A percentile compares a stretch with the other conserved stretches of the same genome.
These are phyloP conservation scores for Eugnorisma glareosa DNA, from an alignment of 2,888 invertebrate species.

Conservation along the genomic window DNA sequence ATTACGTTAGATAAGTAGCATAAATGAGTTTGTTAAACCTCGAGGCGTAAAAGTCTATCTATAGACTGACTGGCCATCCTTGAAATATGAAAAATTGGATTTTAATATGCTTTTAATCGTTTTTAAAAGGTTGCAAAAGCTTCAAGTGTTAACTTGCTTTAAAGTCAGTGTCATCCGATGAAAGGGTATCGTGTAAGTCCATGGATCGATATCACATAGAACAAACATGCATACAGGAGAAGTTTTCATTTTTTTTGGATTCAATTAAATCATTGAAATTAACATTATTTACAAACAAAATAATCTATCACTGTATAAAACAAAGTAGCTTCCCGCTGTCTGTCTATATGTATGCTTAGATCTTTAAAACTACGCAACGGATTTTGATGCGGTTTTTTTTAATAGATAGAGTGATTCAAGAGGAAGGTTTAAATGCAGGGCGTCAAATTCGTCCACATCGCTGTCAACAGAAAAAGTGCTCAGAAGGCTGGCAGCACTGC, in stretches of 20 bases:
- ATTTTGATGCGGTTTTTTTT: too few relatives aligned
- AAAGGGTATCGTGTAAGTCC: background rate
- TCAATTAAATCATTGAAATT: background rate
- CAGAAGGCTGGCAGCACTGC: too few relatives aligned
- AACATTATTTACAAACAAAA: too few relatives aligned
- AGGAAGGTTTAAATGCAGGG: too few relatives aligned
- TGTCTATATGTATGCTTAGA: too few relatives aligned
- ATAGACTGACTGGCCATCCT: background rate
- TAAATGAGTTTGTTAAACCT: constrained; percentile 5
- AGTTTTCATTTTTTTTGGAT: background rate
- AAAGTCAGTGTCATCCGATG: constrained; percentile 30
- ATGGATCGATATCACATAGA: background rate
- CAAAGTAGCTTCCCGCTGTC: too few relatives aligned
- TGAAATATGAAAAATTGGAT: constrained; percentile 18
- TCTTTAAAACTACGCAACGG: too few relatives aligned
- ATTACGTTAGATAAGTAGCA: background rate
- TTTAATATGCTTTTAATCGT: constrained; percentile 34
- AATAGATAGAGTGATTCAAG: too few relatives aligned
- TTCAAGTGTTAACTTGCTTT: background rate
- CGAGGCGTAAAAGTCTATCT: background rate
- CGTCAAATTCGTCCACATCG: too few relatives aligned
- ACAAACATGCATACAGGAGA: background rate
- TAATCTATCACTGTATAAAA: too few relatives aligned
- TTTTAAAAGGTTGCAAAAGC: constrained; percentile 35
- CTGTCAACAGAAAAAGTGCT: too few relatives aligned